phyloP scores from a whole-genome alignment of 2,113 vertebrate genomes.

The Leptodactylus fuscus region DNA sequence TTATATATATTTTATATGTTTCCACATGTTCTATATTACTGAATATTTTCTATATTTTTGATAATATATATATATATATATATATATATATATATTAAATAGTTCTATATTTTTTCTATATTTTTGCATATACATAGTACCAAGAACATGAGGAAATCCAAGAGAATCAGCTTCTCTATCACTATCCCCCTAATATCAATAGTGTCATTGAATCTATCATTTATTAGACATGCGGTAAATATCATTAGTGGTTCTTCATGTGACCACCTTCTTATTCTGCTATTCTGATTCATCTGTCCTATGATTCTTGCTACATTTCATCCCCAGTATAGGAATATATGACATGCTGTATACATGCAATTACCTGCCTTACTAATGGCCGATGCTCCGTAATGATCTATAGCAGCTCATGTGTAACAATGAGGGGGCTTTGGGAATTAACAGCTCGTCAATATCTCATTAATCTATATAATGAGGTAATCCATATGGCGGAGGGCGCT shows the following conservation, averaged over 20 bases:
- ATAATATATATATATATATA: too few species aligned
- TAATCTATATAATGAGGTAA: neutral
- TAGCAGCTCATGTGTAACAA: neutral
- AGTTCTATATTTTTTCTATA: too few species aligned
- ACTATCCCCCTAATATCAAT: neutral
- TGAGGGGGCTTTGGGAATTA: neutral
- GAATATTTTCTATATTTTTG: too few species aligned
- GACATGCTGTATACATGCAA: neutral
- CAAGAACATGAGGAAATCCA: too few species aligned
- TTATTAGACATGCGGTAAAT: neutral
- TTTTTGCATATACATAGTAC: too few species aligned
- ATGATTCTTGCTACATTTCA: neutral
- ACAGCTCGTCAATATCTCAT: slow-evolving; percentile 15
- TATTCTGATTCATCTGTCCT: neutral
- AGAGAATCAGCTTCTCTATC: neutral
- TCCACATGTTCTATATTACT: too few species aligned
- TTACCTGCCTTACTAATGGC: neutral
- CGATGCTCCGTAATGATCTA: neutral
- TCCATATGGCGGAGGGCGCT: neutral
- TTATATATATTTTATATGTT: too few species aligned
- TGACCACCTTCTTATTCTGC: neutral
- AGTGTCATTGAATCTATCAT: neutral
- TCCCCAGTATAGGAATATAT: neutral
- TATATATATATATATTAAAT: too few species aligned
- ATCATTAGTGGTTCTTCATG: neutral